Evolutionary conservation across 2,797 vertebrate species (phyloP), one percentile per base, ranked within the genome.

Genomic region (Macropus fuliginosus): DNA sequence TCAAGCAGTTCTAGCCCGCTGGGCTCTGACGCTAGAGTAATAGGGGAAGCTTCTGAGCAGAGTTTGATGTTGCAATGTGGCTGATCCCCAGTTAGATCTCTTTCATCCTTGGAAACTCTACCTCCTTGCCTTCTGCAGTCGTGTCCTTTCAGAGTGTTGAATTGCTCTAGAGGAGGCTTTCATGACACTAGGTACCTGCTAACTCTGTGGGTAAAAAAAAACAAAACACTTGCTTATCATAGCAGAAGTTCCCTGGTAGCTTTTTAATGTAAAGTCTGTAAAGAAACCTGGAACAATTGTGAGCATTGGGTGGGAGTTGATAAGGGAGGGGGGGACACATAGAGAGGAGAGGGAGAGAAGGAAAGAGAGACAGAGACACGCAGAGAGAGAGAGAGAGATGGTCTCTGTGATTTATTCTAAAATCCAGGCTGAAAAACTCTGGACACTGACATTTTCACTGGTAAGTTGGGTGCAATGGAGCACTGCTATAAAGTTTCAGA

Each of bases 241-340:
- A 56, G 87, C 91, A 91, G 31, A 46, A 55, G 34, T 57, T 57
- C 56, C 90, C 92, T 92, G 14, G 5, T 56, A 57, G 46, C 62
- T 57, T 91, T 95, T 95, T 94, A 31, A 94, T 95, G 87, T 94
- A 46, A 81, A 87, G 94, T 95, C 89, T 95, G 4, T 91, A 31
- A 18, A 96, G 57, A 90, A 31, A 90, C 11, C 27, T 90, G 27
- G 28, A 54, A 90, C 54, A 74, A 0, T 95, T 92, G 16, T 90
- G 56, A 95, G 59, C 89, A 92, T 56, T 81, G 18, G 5, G 40
- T 40, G 66, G 66, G 31, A 34, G 34, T 13, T 13, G 34, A 66
- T 5, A 66, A 66, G 62, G 34, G n/a, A 46, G 34, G n/a, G 16
- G 16, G 8, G 4, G 6, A 59, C 52, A 52, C 52, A 52, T 11